Evolutionary conservation across 2,888 invertebrate genomes (phyloP).

Genomic region (Uloborus plumipes): DNA sequence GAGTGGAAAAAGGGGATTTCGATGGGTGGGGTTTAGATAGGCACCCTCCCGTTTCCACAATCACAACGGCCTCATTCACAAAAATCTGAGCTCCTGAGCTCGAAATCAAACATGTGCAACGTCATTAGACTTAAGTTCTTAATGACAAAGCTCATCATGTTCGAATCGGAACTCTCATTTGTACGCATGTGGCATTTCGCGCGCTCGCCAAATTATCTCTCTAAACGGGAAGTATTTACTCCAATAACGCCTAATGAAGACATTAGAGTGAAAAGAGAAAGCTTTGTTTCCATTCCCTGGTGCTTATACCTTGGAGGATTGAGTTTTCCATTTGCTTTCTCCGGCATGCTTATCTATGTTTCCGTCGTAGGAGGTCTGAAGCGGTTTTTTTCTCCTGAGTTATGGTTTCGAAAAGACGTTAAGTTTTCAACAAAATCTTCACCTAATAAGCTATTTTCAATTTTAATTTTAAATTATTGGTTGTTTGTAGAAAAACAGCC

Average conservation of each 20-base stretch:
- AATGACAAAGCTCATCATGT: conserved; percentile 47
- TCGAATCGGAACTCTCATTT: conserved; percentile 40
- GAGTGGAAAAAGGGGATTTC: conserved; percentile 16
- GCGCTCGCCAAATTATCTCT: conserved; percentile 37
- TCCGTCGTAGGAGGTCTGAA: no score
- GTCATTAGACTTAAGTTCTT: conserved; percentile 24
- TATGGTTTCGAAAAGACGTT: no score
- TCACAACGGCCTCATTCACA: conserved; percentile 42
- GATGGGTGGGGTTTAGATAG: conserved; percentile 24
- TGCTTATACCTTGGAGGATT: no score
- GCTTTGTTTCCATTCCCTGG: conserved; percentile 22
- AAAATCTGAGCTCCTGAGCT: conserved; percentile 14
- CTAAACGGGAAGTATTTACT: conserved; percentile 28
- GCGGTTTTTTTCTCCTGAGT: no score
- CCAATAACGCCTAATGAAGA: conserved; percentile 38
- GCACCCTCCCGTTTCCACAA: conserved; percentile 5
- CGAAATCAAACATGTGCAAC: conserved; percentile 27
- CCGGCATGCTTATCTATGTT: no score
- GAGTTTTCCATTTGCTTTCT: no score
- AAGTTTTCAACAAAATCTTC: no score
- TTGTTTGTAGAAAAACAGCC: no score
- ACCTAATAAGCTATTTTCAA: no score
- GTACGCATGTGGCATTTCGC: conserved; percentile 20
- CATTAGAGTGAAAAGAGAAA: conserved; percentile 29
- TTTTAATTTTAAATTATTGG: no score